These are phyloP conservation scores for Acrossocheilus wenchowensis DNA, from an alignment of 2,797 vertebrate genomes.

Conservation along the genomic window DNA sequence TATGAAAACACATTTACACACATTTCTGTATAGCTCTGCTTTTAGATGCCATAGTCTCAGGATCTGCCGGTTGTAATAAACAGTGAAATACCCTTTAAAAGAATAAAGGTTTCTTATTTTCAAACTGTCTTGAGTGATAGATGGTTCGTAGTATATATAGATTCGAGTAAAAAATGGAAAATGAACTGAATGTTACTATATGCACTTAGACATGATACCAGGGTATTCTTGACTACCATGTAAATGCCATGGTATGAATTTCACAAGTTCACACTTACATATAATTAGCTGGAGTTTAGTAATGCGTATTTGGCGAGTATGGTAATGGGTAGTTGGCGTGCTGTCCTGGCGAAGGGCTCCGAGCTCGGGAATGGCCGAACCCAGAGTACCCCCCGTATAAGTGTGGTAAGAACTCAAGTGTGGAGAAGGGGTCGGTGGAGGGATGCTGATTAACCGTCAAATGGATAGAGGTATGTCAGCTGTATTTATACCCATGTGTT, in stretches of 20 bases:
- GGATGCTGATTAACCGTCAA: too few relatives aligned
- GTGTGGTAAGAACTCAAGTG: too few relatives aligned
- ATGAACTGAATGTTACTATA: not conserved
- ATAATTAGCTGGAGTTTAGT: too few relatives aligned
- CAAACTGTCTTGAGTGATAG: not conserved
- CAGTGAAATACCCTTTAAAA: constrained; percentile 58
- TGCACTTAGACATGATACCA: not conserved
- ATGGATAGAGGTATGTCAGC: too few relatives aligned
- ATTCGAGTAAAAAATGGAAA: not conserved
- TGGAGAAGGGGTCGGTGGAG: too few relatives aligned
- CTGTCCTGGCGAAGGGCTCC: too few relatives aligned
- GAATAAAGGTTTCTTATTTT: constrained; percentile 44
- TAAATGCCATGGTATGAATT: not conserved
- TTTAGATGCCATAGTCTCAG: constrained; percentile 64
- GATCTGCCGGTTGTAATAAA: constrained; percentile 65
- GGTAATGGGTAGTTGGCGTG: too few relatives aligned
- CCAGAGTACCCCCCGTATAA: too few relatives aligned
- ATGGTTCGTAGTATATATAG: not conserved
- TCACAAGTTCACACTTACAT: too few relatives aligned
- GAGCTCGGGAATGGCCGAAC: too few relatives aligned
- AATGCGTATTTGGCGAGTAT: too few relatives aligned
- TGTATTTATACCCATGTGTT: too few relatives aligned
- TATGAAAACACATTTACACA: constrained; percentile 54
- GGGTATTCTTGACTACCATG: not conserved
- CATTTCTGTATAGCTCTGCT: constrained; percentile 59